Conservation (phyloP, 2,888 invertebrate species). For the Sminthurides aquaticus region DNA sequence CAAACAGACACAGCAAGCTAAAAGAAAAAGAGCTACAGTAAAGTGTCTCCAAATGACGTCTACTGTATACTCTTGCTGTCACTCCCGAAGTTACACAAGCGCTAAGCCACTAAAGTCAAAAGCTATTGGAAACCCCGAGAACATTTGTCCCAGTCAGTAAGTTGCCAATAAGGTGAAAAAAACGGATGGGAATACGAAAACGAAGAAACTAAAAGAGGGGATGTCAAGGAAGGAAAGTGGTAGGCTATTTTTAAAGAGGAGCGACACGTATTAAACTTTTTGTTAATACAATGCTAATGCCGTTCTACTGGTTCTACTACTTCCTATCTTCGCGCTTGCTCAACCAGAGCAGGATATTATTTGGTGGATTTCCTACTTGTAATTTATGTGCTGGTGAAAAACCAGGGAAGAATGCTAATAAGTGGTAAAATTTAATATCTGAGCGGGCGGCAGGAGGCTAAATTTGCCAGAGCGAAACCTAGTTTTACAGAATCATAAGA, state of each 20-base stretch:
- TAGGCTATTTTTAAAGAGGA: background rate
- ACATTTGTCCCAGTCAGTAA: background rate
- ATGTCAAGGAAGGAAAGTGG: background rate
- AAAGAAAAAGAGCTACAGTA: no score
- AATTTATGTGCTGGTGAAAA: conserved; percentile 8
- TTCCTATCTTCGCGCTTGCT: background rate
- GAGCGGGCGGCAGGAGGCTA: background rate
- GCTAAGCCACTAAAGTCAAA: no score
- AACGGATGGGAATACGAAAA: background rate
- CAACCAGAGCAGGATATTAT: background rate
- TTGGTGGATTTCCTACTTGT: background rate
- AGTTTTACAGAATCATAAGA: no score
- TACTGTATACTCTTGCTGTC: no score
- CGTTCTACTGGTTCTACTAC: no score
- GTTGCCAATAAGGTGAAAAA: background rate
- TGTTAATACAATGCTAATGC: conserved; percentile 6
- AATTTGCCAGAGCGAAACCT: background rate
- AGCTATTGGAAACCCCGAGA: background rate
- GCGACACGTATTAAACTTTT: conserved; percentile 9
- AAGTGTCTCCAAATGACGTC: no score
- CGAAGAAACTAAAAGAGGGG: background rate
- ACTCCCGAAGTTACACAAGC: no score
- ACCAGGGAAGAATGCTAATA: conserved; percentile 4
- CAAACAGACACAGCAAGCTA: no score
- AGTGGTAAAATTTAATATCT: conserved; percentile 4